Conservation (phyloP, 2,888 invertebrate genomes). For the Drosophila borborema region DNA sequence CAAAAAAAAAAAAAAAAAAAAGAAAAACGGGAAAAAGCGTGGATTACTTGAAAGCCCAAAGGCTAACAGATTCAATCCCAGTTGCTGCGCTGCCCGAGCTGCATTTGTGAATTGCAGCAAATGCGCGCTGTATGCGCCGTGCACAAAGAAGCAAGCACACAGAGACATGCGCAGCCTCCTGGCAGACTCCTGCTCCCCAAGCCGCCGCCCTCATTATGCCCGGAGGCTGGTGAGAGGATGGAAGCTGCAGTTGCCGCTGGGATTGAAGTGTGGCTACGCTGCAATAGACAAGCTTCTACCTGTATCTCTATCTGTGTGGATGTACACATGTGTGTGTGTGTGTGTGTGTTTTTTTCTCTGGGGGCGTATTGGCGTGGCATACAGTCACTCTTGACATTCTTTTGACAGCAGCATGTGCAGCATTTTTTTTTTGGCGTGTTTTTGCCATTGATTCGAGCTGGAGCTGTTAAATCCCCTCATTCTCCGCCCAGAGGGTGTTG, state of each 20-base stretch:
- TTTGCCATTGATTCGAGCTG: conserved; percentile 45
- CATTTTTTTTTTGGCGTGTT: conserved; percentile 31
- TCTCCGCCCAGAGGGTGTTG: neutral
- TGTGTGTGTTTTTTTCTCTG: neutral
- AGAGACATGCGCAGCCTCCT: neutral
- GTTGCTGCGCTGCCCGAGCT: conserved; percentile 1
- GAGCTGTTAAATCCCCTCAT: neutral
- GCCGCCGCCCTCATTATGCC: neutral
- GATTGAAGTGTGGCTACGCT: neutral
- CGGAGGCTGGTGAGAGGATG: neutral
- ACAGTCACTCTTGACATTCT: conserved; percentile 41
- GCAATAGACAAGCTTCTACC: conserved; percentile 27
- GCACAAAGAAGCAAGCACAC: neutral
- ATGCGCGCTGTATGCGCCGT: neutral
- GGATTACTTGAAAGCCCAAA: conserved; percentile 8
- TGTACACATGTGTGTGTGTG: neutral
- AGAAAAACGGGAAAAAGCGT: neutral
- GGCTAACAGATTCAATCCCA: conserved; percentile 4
- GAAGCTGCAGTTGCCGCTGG: neutral
- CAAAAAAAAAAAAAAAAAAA: neutral
- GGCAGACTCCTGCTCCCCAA: too few species aligned
- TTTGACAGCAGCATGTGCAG: conserved; percentile 32
- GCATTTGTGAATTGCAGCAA: neutral
- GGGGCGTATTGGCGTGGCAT: neutral
- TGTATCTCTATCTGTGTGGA: neutral